Conservation (phyloP, 2,797 vertebrate species). For the Alca torda region DNA sequence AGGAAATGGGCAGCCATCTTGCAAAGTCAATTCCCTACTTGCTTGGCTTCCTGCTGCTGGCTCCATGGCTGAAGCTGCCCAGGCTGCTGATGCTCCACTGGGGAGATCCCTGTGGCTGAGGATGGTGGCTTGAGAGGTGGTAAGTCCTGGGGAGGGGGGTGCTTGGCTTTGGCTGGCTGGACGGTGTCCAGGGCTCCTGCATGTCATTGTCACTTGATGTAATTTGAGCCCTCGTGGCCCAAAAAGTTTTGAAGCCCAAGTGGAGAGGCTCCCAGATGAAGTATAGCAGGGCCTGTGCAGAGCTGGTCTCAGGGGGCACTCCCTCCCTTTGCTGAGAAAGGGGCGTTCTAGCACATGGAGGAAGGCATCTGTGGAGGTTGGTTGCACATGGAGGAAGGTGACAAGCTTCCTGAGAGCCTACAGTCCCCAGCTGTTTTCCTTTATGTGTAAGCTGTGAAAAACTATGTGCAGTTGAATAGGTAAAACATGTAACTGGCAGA, state of each 20-base stretch:
- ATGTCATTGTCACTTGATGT: background rate
- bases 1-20: background rate
- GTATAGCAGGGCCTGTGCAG: background rate
- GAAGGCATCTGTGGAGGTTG: background rate
- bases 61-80: background rate
- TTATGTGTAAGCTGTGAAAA: background rate
- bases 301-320: background rate
- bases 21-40: background rate
- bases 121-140: background rate
- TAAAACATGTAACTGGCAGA: background rate
- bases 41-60: background rate
- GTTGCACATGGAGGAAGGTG: background rate
- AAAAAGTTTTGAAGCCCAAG: background rate
- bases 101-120: background rate
- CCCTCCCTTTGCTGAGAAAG: background rate
- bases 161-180: background rate
- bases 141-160: accelerated
- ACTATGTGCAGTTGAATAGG: background rate
- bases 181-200: too few relatives aligned
- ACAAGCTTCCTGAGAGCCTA: background rate
- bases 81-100: background rate
- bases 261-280: accelerated
- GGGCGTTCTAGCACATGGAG: background rate
- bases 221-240: background rate
- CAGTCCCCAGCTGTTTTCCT: background rate